A percentile compares a stretch with the other conserved stretches of the same genome.
phyloP scores from a whole-genome alignment of 2,113 vertebrate genomes.

The Dendrocopos noguchii region DNA sequence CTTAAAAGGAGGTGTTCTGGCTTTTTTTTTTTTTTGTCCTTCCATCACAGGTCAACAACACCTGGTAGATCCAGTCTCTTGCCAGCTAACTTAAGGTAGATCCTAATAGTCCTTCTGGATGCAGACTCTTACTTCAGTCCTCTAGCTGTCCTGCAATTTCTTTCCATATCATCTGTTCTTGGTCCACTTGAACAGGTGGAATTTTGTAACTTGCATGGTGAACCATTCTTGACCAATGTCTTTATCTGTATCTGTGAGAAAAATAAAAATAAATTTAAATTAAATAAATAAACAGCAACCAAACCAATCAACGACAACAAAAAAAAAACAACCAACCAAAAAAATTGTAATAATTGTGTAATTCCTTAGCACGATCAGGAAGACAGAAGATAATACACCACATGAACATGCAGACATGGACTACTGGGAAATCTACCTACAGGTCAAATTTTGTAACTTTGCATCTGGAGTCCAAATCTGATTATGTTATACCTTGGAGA shows the following conservation, averaged over 20 bases:
- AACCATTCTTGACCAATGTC: neutral
- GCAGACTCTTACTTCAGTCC: neutral
- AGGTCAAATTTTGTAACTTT: neutral
- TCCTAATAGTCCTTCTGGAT: neutral
- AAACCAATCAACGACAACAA: no score
- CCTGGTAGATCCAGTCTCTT: neutral
- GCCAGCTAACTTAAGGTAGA: neutral
- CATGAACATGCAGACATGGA: neutral
- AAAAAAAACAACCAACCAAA: no score
- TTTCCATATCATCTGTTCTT: neutral
- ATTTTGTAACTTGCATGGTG: neutral
- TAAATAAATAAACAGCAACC: no score
- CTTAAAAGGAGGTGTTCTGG: neutral
- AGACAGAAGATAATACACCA: neutral
- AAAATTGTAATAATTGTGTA: neutral
- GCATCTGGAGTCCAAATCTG: neutral
- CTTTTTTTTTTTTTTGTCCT: neutral
- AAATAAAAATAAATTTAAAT: neutral
- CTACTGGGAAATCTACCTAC: neutral
- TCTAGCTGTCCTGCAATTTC: neutral
- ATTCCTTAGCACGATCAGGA: neutral
- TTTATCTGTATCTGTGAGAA: neutral
- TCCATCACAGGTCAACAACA: neutral
- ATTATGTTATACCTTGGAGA: neutral
- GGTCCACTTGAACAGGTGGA: neutral